Evolutionary conservation across 2,888 invertebrate species (phyloP).

Genomic region (Epirrhoe tristata): DNA sequence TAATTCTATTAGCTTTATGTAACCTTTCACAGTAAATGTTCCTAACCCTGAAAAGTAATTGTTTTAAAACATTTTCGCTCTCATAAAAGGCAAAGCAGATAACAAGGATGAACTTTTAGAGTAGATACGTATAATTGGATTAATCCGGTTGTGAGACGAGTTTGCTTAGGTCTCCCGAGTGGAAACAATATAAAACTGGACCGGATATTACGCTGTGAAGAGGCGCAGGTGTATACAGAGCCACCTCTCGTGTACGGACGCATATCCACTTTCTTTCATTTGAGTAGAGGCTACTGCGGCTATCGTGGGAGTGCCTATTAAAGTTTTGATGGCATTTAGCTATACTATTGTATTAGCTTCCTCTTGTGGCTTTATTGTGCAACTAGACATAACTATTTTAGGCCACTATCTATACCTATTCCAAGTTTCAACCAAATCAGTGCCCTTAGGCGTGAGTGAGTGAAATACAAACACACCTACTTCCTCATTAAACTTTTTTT

Average conservation of each 20-base stretch:
- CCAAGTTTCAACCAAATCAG: too few species aligned
- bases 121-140: constrained; percentile 73
- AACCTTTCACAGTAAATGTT: not conserved
- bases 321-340: not conserved
- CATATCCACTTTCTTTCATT: constrained; percentile 72
- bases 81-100: constrained; percentile 50
- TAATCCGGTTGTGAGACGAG: constrained; percentile 70
- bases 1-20: constrained; percentile 3
- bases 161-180: constrained; percentile 76
- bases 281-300: constrained; percentile 37
- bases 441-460: too few species aligned
- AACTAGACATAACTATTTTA: too few species aligned
- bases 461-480: too few species aligned
- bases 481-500: too few species aligned
- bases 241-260: constrained; percentile 60
- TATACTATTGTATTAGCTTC: not conserved
- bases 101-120: constrained; percentile 61
- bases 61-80: constrained; percentile 42
- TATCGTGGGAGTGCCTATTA: constrained; percentile 4
- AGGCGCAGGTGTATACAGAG: constrained; percentile 75
- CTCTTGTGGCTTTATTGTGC: too few species aligned
- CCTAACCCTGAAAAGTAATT: constrained; percentile 7
- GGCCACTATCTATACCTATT: too few species aligned
- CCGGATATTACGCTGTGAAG: constrained; percentile 80
- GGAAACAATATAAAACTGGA: constrained; percentile 77